Evolutionary conservation across 2,113 vertebrate species (phyloP).

Genomic region (Oncorhynchus keta): DNA sequence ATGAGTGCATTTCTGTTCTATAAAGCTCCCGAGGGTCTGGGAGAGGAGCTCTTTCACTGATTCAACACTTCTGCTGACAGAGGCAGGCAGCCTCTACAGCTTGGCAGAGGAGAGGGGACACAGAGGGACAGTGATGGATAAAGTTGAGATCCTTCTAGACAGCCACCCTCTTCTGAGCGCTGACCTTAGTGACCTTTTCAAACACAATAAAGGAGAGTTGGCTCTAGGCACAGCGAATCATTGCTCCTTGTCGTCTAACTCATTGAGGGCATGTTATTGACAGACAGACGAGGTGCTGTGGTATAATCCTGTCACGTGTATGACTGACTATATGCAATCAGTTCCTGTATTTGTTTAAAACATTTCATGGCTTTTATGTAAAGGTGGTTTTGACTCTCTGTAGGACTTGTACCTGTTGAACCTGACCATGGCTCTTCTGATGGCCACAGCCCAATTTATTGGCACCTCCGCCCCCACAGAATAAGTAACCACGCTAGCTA

Average conservation of each 20-base stretch:
- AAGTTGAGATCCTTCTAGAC: slow-evolving; percentile 51
- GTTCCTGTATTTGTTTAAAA: too few relatives aligned
- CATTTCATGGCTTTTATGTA: too few relatives aligned
- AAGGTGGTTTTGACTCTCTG: too few relatives aligned
- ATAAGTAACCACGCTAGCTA: background rate
- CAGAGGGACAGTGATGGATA: slow-evolving; percentile 40
- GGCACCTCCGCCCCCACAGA: background rate
- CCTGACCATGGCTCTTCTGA: background rate
- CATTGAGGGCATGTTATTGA: too few relatives aligned
- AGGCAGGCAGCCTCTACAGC: too few relatives aligned
- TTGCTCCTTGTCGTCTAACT: too few relatives aligned
- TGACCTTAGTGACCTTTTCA: slow-evolving; percentile 37
- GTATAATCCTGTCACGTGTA: too few relatives aligned
- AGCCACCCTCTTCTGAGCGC: slow-evolving; percentile 22
- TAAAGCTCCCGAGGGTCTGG: slow-evolving; percentile 38
- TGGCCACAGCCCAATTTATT: background rate
- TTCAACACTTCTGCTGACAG: slow-evolving; percentile 40
- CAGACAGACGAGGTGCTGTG: background rate
- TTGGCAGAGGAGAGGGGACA: too few relatives aligned
- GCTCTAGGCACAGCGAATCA: background rate
- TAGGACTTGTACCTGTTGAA: too few relatives aligned
- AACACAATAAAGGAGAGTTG: background rate
- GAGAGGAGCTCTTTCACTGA: slow-evolving; percentile 43
- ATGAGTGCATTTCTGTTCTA: slow-evolving; percentile 31
- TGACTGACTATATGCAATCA: too few relatives aligned